Conservation (phyloP, 1,140 invertebrate species). For the Brachionus plicatilis region DNA sequence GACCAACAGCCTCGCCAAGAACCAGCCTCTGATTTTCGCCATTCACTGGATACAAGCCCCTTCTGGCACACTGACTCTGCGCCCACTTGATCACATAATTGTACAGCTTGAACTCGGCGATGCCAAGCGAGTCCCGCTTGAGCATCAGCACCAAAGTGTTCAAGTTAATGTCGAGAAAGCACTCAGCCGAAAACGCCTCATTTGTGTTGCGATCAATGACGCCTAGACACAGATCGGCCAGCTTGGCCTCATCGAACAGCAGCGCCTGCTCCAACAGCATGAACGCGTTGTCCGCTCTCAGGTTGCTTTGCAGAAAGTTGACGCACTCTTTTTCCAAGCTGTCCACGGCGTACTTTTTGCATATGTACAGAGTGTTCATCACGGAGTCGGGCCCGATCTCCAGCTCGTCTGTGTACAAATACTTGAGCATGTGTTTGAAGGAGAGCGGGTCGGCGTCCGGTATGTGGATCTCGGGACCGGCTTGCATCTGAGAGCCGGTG, state of each 20-base stretch:
- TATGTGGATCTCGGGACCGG: slow-evolving; percentile 67
- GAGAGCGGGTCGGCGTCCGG: slow-evolving; percentile 77
- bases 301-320: slow-evolving; percentile 72
- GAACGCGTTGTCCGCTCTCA: slow-evolving; percentile 78
- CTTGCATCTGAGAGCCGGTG: slow-evolving; percentile 66
- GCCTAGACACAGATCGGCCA: slow-evolving; percentile 73
- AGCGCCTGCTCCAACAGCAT: slow-evolving; percentile 71
- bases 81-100: slow-evolving; percentile 56
- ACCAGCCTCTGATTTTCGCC: slow-evolving; percentile 68
- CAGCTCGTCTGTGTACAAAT: slow-evolving; percentile 78
- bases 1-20: slow-evolving; percentile 64
- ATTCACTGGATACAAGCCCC: slow-evolving; percentile 48
- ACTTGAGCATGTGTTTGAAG: slow-evolving; percentile 58
- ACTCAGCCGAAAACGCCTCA: slow-evolving; percentile 73
- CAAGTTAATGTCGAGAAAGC: slow-evolving; percentile 78
- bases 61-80: slow-evolving; percentile 17
- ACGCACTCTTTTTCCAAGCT: slow-evolving; percentile 76
- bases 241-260: slow-evolving; percentile 72
- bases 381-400: slow-evolving; percentile 77
- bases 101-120: slow-evolving; percentile 75
- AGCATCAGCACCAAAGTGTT: slow-evolving; percentile 74
- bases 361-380: slow-evolving; percentile 71
- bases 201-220: slow-evolving; percentile 78
- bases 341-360: slow-evolving; percentile 79
- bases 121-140: slow-evolving; percentile 73